Evolutionary conservation across 2,888 invertebrate species (phyloP).

Genomic region (Laspeyria flexula): DNA sequence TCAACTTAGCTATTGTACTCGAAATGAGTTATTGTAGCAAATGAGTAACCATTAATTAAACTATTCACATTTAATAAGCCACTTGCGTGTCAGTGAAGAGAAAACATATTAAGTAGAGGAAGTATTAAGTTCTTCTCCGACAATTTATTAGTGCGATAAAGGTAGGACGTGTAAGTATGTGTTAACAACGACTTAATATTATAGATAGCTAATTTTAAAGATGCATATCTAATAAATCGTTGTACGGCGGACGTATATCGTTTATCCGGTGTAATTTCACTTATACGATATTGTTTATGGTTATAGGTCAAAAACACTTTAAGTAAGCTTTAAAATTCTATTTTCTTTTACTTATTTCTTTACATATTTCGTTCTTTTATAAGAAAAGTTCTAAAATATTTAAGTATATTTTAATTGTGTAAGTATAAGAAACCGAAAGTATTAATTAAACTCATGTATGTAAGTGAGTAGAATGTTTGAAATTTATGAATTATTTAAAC

Average conservation of each 20-base stretch:
- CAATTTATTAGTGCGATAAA: not conserved
- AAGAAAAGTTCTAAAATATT: not conserved
- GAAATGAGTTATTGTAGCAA: not conserved
- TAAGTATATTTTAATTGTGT: not conserved
- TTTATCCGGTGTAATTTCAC: too few species aligned
- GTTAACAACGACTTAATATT: too few species aligned
- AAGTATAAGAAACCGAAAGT: constrained; percentile 67
- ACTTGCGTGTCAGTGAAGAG: not conserved
- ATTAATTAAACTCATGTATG: constrained; percentile 59
- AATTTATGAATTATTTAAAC: constrained; percentile 70
- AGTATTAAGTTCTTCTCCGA: not conserved
- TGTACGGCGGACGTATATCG: too few species aligned
- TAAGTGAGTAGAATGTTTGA: constrained; percentile 52
- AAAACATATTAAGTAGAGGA: not conserved
- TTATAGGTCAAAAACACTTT: not conserved
- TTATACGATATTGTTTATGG: not conserved
- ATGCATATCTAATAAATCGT: too few species aligned
- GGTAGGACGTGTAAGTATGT: too few species aligned
- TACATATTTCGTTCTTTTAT: not conserved
- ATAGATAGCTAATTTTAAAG: too few species aligned
- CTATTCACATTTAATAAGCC: not conserved
- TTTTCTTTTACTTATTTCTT: not conserved
- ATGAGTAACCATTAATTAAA: not conserved
- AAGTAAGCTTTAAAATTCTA: not conserved
- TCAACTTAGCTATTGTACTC: not conserved